Percentiles rank a stretch among this genome's conserved stretches.
Conservation (phyloP, 2,888 invertebrate genomes). For the Xylocampa areola region DNA sequence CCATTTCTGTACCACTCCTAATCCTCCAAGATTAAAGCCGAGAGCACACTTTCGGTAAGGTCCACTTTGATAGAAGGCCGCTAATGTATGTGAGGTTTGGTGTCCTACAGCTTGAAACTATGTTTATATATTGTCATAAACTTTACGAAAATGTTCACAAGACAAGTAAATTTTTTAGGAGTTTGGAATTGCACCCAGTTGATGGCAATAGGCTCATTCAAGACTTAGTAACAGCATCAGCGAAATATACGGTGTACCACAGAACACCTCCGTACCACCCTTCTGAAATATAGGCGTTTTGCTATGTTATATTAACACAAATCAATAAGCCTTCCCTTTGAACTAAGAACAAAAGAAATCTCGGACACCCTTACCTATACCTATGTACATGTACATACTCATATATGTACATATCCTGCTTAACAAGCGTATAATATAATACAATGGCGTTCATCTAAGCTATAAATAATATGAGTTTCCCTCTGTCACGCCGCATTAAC, state of each 20-base stretch:
- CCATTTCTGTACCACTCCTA: constrained; percentile 10
- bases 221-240: too few relatives aligned
- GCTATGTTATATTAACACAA: too few relatives aligned
- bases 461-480: constrained; percentile 65
- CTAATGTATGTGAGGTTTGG: constrained; percentile 21
- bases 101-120: not conserved
- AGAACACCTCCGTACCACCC: too few relatives aligned
- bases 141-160: too few relatives aligned
- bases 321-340: constrained; percentile 22
- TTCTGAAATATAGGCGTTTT: too few relatives aligned
- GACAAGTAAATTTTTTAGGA: too few relatives aligned
- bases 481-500: constrained; percentile 60
- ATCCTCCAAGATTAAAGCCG: constrained; percentile 20
- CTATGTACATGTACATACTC: not conserved
- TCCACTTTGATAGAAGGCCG: constrained; percentile 2
- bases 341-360: constrained; percentile 32
- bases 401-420: not conserved
- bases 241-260: too few relatives aligned
- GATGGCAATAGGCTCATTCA: too few relatives aligned
- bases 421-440: constrained; percentile 37
- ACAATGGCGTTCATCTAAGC: constrained; percentile 31
- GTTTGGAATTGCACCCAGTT: too few relatives aligned
- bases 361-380: constrained; percentile 1
- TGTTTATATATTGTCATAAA: too few relatives aligned
- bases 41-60: constrained; percentile 8